These are phyloP conservation scores for Aldabrachelys gigantea DNA, from an alignment of 2,113 vertebrate genomes.

Conservation along the genomic window DNA sequence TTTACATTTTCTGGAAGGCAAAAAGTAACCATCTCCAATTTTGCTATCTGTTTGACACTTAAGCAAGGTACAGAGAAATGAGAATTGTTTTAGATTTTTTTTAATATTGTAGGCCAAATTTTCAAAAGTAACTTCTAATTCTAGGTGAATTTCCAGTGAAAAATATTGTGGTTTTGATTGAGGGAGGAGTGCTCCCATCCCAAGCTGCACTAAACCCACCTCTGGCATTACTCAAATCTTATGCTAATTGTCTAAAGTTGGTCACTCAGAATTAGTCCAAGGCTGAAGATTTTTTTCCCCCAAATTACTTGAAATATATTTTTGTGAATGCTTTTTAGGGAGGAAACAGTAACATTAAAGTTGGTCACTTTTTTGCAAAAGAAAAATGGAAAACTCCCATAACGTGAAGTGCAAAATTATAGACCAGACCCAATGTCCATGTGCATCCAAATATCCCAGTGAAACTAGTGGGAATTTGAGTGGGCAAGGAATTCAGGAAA, in stretches of 20 bases:
- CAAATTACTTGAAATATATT: background rate
- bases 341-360: background rate
- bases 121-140: background rate
- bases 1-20: background rate
- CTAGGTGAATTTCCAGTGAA: background rate
- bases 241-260: background rate
- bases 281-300: background rate
- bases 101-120: background rate
- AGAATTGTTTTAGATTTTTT: accelerated
- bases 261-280: background rate
- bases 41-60: background rate
- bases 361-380: background rate
- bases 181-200: background rate
- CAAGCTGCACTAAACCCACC: background rate
- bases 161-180: background rate
- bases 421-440: background rate
- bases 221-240: background rate
- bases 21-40: background rate
- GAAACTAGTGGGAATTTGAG: background rate
- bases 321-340: background rate
- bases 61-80: background rate
- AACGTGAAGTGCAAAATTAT: background rate
- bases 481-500: background rate
- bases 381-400: background rate
- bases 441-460: background rate